Conservation (phyloP, 2,888 invertebrate genomes). For the Lasioglossum villosulum region DNA sequence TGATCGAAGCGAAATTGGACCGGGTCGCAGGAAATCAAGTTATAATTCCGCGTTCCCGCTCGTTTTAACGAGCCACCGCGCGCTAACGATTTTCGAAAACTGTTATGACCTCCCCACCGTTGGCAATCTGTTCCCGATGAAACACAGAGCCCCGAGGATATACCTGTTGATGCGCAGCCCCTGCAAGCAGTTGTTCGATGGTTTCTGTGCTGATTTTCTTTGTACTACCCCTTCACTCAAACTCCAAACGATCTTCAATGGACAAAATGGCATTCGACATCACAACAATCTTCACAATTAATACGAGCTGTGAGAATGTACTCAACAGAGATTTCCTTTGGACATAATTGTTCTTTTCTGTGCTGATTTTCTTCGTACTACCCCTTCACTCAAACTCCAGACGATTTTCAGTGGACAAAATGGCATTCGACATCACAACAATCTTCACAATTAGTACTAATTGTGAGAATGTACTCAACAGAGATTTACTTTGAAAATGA, state of each 20-base stretch:
- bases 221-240: too few species aligned
- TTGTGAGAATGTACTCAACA: too few species aligned
- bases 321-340: too few species aligned
- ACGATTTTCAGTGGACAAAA: too few species aligned
- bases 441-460: too few species aligned
- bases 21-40: conserved; percentile 23
- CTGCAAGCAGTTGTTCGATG: neutral
- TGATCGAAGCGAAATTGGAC: conserved; percentile 34
- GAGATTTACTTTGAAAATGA: too few species aligned
- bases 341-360: too few species aligned
- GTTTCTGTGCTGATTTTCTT: neutral
- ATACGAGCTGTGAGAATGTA: too few species aligned
- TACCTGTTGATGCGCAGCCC: conserved; percentile 5
- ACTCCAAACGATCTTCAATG: too few species aligned
- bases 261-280: neutral
- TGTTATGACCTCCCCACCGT: neutral
- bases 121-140: neutral
- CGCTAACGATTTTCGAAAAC: neutral
- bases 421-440: too few species aligned
- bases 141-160: neutral
- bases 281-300: neutral
- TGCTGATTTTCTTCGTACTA: too few species aligned
- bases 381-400: too few species aligned
- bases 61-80: neutral
- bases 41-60: conserved; percentile 4